Conservation (phyloP, 2,113 vertebrate species). For the Phalacrocorax carbo region DNA sequence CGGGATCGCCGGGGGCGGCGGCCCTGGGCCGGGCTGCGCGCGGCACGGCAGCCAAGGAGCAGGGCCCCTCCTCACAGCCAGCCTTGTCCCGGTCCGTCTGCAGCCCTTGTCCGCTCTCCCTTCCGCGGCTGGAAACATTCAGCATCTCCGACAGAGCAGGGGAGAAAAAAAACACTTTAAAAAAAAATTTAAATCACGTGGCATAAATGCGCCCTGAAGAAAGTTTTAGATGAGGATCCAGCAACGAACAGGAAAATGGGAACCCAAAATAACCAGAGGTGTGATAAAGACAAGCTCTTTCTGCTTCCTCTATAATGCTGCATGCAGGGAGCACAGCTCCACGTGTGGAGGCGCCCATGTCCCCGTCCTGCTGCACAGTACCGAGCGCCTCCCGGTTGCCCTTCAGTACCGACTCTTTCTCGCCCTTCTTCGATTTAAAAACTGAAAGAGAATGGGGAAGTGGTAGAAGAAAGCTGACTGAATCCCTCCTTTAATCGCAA, state of each 20-base stretch:
- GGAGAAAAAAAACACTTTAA: fast-evolving
- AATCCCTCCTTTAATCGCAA: not conserved
- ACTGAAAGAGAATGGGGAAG: not conserved
- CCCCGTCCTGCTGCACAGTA: not conserved
- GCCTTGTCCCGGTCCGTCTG: not conserved
- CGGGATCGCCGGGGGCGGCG: too few relatives aligned
- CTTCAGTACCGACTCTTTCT: not conserved
- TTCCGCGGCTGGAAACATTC: not conserved
- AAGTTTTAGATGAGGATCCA: not conserved
- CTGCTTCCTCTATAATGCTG: not conserved
- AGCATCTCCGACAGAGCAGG: not conserved
- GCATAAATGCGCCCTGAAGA: not conserved
- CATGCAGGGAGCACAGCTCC: not conserved
- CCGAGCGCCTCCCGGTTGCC: not conserved
- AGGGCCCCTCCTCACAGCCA: fast-evolving
- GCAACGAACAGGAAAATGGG: not conserved
- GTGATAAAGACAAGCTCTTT: not conserved
- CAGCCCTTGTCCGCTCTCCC: not conserved
- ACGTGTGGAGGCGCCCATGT: not conserved
- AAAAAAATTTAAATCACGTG: not conserved
- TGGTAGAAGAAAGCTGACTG: not conserved
- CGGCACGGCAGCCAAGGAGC: not conserved
- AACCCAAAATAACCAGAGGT: not conserved
- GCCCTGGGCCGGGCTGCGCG: not conserved
- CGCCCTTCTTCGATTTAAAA: not conserved